These are phyloP conservation scores for Lasioglossum zephyrum DNA, from an alignment of 2,888 invertebrate species.

Conservation along the genomic window DNA sequence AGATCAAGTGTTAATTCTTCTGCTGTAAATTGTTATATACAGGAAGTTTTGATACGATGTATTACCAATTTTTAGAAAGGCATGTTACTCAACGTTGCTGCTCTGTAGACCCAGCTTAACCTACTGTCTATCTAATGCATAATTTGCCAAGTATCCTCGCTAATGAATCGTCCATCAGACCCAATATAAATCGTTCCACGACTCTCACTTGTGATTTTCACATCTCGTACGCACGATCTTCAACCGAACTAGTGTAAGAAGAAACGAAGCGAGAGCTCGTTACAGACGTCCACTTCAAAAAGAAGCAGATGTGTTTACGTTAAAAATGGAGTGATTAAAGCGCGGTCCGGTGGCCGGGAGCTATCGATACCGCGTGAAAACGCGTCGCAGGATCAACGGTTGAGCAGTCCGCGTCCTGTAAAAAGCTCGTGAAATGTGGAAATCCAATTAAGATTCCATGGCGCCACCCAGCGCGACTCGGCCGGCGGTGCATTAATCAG, in stretches of 20 bases:
- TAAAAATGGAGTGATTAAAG: neutral
- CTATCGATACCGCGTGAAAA: conserved; percentile 2
- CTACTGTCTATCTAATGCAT: neutral
- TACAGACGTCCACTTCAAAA: neutral
- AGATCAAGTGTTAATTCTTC: too few relatives aligned
- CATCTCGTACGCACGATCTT: neutral
- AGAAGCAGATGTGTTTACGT: neutral
- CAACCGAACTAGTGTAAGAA: neutral
- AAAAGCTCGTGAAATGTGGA: conserved; percentile 51
- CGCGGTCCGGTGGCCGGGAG: too few relatives aligned
- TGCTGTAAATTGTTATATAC: too few relatives aligned
- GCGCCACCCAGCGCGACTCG: conserved; percentile 54
- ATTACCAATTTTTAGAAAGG: too few relatives aligned
- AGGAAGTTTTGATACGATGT: too few relatives aligned
- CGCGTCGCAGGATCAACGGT: conserved; percentile 9
- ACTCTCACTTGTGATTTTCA: neutral
- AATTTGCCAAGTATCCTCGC: neutral
- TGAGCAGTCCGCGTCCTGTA: neutral
- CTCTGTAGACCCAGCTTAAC: too few relatives aligned
- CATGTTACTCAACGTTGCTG: too few relatives aligned
- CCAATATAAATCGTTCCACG: neutral
- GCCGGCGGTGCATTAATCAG: conserved; percentile 48
- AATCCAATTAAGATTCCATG: conserved; percentile 71
- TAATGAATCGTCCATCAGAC: neutral
- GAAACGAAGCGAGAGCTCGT: neutral